Base-by-base conservation (phyloP, 1,140 invertebrate species). In the Zaprionus ghesquierei region DNA sequence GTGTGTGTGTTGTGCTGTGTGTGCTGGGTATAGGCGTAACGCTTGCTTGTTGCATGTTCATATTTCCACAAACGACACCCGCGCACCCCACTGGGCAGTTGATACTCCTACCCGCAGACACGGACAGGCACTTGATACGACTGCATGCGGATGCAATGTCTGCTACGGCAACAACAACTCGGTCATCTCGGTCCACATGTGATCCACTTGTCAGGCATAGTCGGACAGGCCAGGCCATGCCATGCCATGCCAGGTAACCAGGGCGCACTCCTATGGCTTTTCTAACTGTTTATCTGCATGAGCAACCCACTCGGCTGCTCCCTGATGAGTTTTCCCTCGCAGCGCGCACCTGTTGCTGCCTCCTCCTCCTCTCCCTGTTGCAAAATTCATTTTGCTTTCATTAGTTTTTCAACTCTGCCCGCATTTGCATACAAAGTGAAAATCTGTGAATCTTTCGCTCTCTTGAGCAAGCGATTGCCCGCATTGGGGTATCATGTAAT, bases 201-300 rank as follows among this genome's bases (percentile, higher is more conserved):
- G 82, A 80, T 79, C 71, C 84, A 79, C 53, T 69, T 74, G 72
- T 33, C 56, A 23, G 51, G 51, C 29, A 55, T 23, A 55, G 13
- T n/a, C 31, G 53, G 29, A 62, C 62, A 69, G 33, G 54, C 49
- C 20, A 25, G 65, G 58, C 15, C 41, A 59, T 5, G 5, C n/a
- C 35, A 41, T 5, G n/a, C 35, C 9, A 6, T 15, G 13, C 0
- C 35, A 22, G 15, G 18, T 46, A 41, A 41, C 25, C 35, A n/a
- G 64, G 61, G 62, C 29, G 74, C 63, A 78, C 72, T 78, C 56
- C 72, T 86, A 81, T 72, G 79, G 81, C 72, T 73, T 86, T 86
- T 66, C 72, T 75, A 86, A 87, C 82, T 86, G 81, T 86, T 86
- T 87, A 82, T 86, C 82, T 87, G 79, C 81, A 61, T 87, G 82